Percentiles rank a stretch among this genome's conserved stretches.
Evolutionary conservation across 2,113 vertebrate species (phyloP).

Genomic region (Takifugu bimaculatus): DNA sequence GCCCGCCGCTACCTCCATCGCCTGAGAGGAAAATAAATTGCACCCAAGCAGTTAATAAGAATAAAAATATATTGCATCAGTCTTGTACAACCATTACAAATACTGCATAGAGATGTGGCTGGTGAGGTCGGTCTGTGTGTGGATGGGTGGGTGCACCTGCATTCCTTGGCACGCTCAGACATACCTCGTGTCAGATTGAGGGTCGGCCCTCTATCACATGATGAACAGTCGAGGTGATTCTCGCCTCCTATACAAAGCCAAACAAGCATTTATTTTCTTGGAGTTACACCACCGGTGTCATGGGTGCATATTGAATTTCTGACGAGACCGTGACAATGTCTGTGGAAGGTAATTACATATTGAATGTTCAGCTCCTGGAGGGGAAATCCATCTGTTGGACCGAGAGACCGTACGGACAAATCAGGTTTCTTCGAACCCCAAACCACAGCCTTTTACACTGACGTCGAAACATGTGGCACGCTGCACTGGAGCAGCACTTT

Average conservation of each 20-base stretch:
- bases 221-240: conserved; percentile 52
- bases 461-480: conserved; percentile 46
- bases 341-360: conserved; percentile 74
- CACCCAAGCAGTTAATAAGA: conserved; percentile 93
- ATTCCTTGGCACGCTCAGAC: conserved; percentile 57
- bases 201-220: conserved; percentile 32
- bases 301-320: conserved; percentile 66
- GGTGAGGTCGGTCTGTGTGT: conserved; percentile 53
- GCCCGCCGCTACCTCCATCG: conserved; percentile 81
- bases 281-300: conserved; percentile 53
- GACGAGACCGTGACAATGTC: conserved; percentile 52
- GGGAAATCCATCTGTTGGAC: conserved; percentile 67
- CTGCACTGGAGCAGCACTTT: conserved; percentile 16
- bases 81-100: conserved; percentile 81
- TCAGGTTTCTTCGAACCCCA: conserved; percentile 55
- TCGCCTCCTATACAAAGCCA: conserved; percentile 36
- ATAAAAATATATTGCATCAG: conserved; percentile 86
- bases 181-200: conserved; percentile 20
- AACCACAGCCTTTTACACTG: conserved; percentile 56
- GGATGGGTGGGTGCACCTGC: conserved; percentile 56
- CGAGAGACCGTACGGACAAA: conserved; percentile 54
- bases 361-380: conserved; percentile 67
- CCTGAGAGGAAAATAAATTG: conserved; percentile 97
- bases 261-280: conserved; percentile 66
- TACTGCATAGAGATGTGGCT: conserved; percentile 36